Evolutionary conservation across 2,113 vertebrate species (phyloP).

Genomic region (Brachirus orientalis): DNA sequence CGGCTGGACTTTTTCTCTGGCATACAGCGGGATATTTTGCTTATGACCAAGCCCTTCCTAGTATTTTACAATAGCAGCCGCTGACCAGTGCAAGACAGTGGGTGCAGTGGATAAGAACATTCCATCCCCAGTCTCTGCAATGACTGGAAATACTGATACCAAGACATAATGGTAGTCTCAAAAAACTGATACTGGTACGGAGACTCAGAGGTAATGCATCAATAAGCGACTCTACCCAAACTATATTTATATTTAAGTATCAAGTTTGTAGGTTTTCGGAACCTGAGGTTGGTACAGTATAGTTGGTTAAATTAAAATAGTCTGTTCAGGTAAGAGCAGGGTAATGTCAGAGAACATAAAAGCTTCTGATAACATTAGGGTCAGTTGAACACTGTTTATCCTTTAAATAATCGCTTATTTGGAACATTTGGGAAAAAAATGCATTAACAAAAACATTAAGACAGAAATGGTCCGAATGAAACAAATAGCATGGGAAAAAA

Average conservation of each 20-base stretch:
- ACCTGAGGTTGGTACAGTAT: too few relatives aligned
- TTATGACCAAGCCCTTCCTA: conserved; percentile 93
- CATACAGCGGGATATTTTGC: conserved; percentile 83
- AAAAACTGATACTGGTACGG: conserved; percentile 2
- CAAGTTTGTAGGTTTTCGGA: too few relatives aligned
- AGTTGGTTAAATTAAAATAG: too few relatives aligned
- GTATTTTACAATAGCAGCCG: conserved; percentile 84
- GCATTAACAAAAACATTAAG: too few relatives aligned
- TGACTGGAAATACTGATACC: conserved; percentile 62
- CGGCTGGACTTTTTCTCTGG: conserved; percentile 65
- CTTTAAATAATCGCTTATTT: too few relatives aligned
- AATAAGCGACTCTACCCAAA: not conserved
- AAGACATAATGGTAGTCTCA: conserved; percentile 30
- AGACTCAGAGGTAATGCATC: conserved; percentile 2
- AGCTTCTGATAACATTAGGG: conserved; percentile 6
- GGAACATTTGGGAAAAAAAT: too few relatives aligned
- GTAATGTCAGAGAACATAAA: conserved; percentile 17
- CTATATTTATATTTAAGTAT: too few relatives aligned
- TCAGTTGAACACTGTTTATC: not conserved
- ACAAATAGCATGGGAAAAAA: too few relatives aligned
- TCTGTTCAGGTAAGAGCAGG: too few relatives aligned
- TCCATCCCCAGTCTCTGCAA: conserved; percentile 45
- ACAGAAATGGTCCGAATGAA: too few relatives aligned
- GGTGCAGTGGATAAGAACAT: conserved; percentile 57
- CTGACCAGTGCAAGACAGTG: conserved; percentile 41